Conservation (phyloP, 2,797 vertebrate species). For the Thalassophryne amazonica region DNA sequence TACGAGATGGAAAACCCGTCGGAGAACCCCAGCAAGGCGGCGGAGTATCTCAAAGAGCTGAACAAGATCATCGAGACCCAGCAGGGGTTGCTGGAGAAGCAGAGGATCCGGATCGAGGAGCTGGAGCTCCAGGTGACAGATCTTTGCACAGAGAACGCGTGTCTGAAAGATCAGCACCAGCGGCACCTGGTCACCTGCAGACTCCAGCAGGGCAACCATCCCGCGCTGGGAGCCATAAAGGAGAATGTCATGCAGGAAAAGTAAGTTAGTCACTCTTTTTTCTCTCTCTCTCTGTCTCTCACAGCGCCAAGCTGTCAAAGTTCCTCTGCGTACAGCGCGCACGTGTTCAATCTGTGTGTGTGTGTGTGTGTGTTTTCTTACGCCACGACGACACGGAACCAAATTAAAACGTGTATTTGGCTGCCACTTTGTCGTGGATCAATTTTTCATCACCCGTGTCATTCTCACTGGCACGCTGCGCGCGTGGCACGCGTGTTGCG, state of each 20-base stretch:
- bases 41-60: constrained; percentile 91
- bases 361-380: not conserved
- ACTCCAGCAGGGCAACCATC: constrained; percentile 71
- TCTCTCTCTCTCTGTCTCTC: no score
- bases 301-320: constrained; percentile 30
- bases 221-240: constrained; percentile 77
- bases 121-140: constrained; percentile 92
- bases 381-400: not conserved
- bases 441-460: not conserved
- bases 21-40: constrained; percentile 90
- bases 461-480: constrained; percentile 3
- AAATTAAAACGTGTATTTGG: not conserved
- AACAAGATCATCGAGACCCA: constrained; percentile 94
- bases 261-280: no score
- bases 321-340: constrained; percentile 6
- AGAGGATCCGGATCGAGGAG: constrained; percentile 89
- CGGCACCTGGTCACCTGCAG: constrained; percentile 90
- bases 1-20: constrained; percentile 83
- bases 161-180: constrained; percentile 88
- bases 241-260: constrained; percentile 83
- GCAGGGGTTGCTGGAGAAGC: constrained; percentile 91
- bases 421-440: constrained; percentile 4
- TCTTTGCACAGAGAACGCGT: constrained; percentile 86
- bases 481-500: no score
- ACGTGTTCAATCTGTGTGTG: not conserved